Evolutionary conservation across 64 coral and sea anemone genomes (phyloP).

Genomic region (Astreopora myriophthalma): DNA sequence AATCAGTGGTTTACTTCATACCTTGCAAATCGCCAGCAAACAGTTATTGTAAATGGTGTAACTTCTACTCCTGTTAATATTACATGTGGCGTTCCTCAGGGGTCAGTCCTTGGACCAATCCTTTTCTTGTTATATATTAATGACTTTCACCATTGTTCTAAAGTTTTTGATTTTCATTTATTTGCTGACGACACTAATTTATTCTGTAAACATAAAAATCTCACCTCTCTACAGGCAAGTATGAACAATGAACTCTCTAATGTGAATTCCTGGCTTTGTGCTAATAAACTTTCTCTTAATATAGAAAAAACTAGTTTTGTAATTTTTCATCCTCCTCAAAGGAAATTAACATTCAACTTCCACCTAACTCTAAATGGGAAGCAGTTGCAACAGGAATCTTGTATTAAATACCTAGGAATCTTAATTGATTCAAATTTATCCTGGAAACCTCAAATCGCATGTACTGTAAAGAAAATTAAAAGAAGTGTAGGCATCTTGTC

Average conservation of each 20-base stretch:
- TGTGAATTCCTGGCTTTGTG: conserved; percentile 1
- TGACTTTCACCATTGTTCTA: conserved; percentile 22
- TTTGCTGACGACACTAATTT: conserved; percentile 30
- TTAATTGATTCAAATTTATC: conserved; percentile 7
- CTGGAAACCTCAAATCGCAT: not conserved
- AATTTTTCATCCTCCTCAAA: not conserved
- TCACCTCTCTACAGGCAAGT: not conserved
- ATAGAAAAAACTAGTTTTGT: not conserved
- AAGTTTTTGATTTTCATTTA: not conserved
- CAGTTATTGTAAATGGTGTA: conserved; percentile 8
- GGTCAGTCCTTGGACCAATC: not conserved
- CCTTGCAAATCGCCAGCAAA: not conserved
- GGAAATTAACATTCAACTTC: too few relatives aligned
- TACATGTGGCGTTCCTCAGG: conserved; percentile 5
- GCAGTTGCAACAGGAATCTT: not conserved
- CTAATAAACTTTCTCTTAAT: conserved; percentile 7
- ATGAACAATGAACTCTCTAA: conserved; percentile 21
- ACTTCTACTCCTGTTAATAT: not conserved
- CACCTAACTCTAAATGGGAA: not conserved
- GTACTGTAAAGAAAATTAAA: conserved; percentile 11
- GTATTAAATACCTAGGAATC: not conserved
- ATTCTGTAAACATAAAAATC: not conserved
- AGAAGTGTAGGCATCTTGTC: conserved; percentile 16
- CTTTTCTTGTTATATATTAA: conserved; percentile 34
- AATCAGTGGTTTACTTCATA: conserved; percentile 38